Conservation (phyloP, 2,888 invertebrate genomes). For the Drosophila melanosoma region DNA sequence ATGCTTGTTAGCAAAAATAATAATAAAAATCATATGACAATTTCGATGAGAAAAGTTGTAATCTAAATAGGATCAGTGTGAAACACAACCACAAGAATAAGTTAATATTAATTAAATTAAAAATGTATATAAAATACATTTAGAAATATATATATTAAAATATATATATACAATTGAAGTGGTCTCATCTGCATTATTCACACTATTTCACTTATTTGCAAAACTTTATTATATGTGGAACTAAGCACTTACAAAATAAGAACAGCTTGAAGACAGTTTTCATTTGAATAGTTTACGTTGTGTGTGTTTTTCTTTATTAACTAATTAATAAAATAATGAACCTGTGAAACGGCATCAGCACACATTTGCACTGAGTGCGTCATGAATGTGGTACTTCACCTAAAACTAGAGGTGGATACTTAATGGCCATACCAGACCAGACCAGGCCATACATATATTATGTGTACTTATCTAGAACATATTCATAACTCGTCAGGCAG, state of each 20-base stretch:
- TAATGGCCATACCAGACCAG: conserved; percentile 20
- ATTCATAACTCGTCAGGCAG: conserved; percentile 75
- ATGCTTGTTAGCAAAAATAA: no score
- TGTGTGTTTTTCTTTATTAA: conserved; percentile 10
- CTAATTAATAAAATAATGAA: conserved; percentile 62
- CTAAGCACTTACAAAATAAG: not conserved
- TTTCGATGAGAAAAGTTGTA: not conserved
- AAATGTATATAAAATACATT: no score
- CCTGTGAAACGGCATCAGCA: conserved; percentile 6
- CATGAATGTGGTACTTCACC: conserved; percentile 24
- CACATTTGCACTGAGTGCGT: conserved; percentile 15
- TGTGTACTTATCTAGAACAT: conserved; percentile 27
- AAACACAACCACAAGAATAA: not conserved
- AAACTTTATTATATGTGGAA: not conserved
- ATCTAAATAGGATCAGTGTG: not conserved
- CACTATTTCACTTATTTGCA: not conserved
- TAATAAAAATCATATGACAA: not conserved
- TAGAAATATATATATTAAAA: not conserved
- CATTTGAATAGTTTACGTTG: not conserved
- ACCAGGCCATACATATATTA: conserved; percentile 24
- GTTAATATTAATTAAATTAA: no score
- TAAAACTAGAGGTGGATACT: conserved; percentile 23
- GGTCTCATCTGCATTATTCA: not conserved
- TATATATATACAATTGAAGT: not conserved
- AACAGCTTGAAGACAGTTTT: not conserved